Evolutionary conservation across 92 coral and sea anemone genomes (phyloP).

Genomic region (Epizoanthus scotinus): DNA sequence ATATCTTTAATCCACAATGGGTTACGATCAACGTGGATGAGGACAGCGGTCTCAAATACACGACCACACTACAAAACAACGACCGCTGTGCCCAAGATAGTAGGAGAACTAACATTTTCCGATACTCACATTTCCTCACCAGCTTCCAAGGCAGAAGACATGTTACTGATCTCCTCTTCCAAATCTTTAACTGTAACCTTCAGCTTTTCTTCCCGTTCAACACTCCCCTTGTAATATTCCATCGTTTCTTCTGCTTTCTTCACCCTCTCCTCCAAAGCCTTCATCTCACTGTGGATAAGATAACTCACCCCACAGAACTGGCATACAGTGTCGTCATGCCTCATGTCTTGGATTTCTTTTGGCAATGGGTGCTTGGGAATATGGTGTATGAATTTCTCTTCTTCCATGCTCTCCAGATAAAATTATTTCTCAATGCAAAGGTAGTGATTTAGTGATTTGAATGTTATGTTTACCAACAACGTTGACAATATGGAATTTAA

Average conservation of each 20-base stretch:
- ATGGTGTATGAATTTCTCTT: slow-evolving; percentile 42
- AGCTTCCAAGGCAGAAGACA: slow-evolving; percentile 71
- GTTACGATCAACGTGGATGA: no score
- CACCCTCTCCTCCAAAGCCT: slow-evolving; percentile 83
- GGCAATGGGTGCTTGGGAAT: slow-evolving; percentile 95
- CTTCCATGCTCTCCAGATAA: slow-evolving; percentile 47
- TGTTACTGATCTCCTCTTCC: slow-evolving; percentile 73
- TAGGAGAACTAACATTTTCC: not conserved
- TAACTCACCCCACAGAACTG: slow-evolving; percentile 99
- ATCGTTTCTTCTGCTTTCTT: slow-evolving; percentile 87
- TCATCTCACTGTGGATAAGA: slow-evolving; percentile 97
- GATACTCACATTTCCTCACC: slow-evolving; percentile 75
- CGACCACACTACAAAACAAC: no score
- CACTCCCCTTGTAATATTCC: slow-evolving; percentile 93
- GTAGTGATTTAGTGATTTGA: no score
- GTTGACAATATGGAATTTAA: no score
- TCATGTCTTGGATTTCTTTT: slow-evolving; percentile 82
- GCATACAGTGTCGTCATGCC: slow-evolving; percentile 91
- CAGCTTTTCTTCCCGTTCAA: slow-evolving; percentile 87
- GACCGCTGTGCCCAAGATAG: no score
- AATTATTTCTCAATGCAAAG: no score
- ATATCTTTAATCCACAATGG: no score
- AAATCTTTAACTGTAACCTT: slow-evolving; percentile 68
- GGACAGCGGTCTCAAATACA: no score
- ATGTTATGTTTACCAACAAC: not conserved